These are phyloP conservation scores for Marasmarcha lunaedactyla DNA, from an alignment of 2,888 invertebrate species.

Conservation along the genomic window DNA sequence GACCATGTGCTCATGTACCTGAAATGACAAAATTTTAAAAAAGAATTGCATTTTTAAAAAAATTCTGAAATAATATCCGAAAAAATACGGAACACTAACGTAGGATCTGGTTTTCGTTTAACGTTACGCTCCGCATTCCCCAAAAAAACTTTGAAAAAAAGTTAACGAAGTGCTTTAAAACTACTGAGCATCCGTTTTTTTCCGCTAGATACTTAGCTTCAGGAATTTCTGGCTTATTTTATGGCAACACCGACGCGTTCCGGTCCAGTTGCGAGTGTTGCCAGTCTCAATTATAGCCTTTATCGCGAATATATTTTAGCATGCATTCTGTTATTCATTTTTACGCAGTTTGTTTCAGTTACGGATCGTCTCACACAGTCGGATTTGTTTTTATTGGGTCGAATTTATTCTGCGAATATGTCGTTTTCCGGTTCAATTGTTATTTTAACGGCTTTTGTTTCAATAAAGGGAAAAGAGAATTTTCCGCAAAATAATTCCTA, in stretches of 20 bases:
- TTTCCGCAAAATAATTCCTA: no score
- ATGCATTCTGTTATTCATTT: conserved; percentile 13
- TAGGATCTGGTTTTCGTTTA: no score
- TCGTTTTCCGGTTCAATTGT: no score
- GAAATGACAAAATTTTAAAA: no score
- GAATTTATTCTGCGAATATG: no score
- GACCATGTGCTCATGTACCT: no score
- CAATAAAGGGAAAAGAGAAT: no score
- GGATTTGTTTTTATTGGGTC: conserved; percentile 1
- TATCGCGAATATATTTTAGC: conserved; percentile 21
- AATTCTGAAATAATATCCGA: no score
- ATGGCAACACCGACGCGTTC: conserved; percentile 3
- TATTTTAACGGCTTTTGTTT: no score
- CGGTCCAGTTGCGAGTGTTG: conserved; percentile 4
- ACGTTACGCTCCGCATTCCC: background rate
- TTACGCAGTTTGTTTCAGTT: conserved; percentile 28
- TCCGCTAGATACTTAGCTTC: background rate
- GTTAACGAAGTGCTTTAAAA: background rate
- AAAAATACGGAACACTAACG: no score
- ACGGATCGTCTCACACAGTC: conserved; percentile 3
- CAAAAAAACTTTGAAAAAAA: background rate
- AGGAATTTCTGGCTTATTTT: background rate
- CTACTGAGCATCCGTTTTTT: background rate
- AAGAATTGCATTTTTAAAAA: no score
- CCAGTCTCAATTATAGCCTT: conserved; percentile 5